These are phyloP conservation scores for Sceloporus undulatus DNA, from an alignment of 2,113 vertebrate genomes.

Conservation along the genomic window DNA sequence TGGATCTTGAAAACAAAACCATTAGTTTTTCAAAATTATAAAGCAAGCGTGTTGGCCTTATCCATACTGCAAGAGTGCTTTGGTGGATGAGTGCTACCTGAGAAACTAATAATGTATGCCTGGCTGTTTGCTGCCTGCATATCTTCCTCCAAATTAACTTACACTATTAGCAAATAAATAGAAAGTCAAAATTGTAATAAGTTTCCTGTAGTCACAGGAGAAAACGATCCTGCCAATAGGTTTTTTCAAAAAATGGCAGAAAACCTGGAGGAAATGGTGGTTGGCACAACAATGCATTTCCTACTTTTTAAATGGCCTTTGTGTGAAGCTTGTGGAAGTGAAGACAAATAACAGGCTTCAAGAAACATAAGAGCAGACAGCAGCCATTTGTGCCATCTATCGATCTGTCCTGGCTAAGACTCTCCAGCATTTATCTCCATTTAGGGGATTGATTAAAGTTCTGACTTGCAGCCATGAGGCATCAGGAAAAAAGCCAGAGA, in stretches of 20 bases:
- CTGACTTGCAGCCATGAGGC: conserved; percentile 25
- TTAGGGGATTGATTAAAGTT: conserved; percentile 36
- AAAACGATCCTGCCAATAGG: neutral
- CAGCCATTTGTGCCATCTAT: neutral
- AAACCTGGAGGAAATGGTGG: neutral
- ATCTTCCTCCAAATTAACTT: neutral
- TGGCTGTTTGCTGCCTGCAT: neutral
- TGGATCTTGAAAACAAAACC: neutral
- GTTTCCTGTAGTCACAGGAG: neutral
- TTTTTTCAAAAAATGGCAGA: neutral
- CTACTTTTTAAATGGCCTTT: conserved; percentile 10
- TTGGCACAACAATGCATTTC: neutral
- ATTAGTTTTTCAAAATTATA: neutral
- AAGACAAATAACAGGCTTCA: conserved; percentile 15
- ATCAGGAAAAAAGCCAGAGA: conserved; percentile 15
- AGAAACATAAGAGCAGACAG: conserved; percentile 19
- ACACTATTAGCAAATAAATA: neutral
- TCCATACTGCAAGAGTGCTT: neutral
- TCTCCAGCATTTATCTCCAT: conserved; percentile 21
- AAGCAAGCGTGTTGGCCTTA: neutral
- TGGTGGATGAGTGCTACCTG: neutral
- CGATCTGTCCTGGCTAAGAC: neutral
- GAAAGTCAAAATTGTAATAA: neutral
- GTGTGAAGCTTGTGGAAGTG: neutral
- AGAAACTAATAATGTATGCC: neutral